Conservation (phyloP, 1,140 invertebrate species). For the Tetramorium alpestre region DNA sequence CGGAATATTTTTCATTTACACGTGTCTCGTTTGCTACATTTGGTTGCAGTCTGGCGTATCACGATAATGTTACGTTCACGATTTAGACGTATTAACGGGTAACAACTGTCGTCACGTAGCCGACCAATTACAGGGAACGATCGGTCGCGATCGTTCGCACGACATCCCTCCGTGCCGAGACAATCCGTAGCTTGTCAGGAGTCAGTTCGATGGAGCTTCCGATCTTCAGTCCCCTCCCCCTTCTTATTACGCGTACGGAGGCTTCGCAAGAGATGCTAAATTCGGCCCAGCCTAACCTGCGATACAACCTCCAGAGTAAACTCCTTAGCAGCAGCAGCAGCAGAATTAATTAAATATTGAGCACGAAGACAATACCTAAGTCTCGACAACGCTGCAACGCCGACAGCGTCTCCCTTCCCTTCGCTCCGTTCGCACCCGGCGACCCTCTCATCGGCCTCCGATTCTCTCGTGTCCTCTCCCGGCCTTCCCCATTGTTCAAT, state of each 20-base stretch:
- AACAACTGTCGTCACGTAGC: slow-evolving; percentile 22
- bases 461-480: neutral
- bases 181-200: slow-evolving; percentile 8
- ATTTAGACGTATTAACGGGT: slow-evolving; percentile 9
- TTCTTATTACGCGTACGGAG: neutral
- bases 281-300: slow-evolving; percentile 37
- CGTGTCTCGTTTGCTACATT: neutral
- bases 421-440: neutral
- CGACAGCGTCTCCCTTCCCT: neutral
- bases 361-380: slow-evolving; percentile 47
- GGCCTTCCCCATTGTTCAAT: neutral
- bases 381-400: slow-evolving; percentile 37
- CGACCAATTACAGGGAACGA: slow-evolving; percentile 15
- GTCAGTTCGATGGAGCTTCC: slow-evolving; percentile 33
- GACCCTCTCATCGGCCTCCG: neutral
- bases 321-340: slow-evolving; percentile 27
- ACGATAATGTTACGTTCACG: neutral
- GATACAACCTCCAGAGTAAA: slow-evolving; percentile 50
- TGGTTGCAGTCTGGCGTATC: neutral
- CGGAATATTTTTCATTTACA: neutral
- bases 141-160: neutral
- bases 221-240: neutral
- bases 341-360: slow-evolving; percentile 69
- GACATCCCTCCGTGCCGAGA: neutral
- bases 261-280: slow-evolving; percentile 51